Evolutionary conservation across 2,888 invertebrate species (phyloP), one percentile per base, ranked within the genome.

Genomic region (Drosophila paracracens): DNA sequence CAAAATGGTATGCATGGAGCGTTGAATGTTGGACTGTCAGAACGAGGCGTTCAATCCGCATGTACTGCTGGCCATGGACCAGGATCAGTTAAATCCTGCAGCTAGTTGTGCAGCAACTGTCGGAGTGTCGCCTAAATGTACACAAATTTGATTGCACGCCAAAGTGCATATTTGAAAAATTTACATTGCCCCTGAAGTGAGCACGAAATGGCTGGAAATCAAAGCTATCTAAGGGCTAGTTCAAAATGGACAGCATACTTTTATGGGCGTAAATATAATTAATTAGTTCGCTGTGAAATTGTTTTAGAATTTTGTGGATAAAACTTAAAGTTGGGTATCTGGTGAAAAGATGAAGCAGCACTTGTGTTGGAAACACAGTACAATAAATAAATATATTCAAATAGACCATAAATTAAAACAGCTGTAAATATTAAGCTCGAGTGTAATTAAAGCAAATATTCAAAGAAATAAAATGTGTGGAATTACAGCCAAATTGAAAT

Each of bases 141-240:
- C 64, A 27, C 5, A 25, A 48, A 27, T 73, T 66, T 50, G 63
- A 69, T 31, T 76, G 69, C n/a, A 59, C 65, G 27, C 29, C 70
- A 0, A 33, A 46, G 16, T 68, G 72, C 43, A 46, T 61, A 56
- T 59, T 70, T 46, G 29, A 46, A 36, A 16, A 51, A 31, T n/a
- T 13, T 10, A 11, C 2, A 4, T 31, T 25, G 40, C n/a, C 53
- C 11, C n/a, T 0, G 0, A 38, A 29, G 18, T 60, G 25, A n/a
- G 35, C 29, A 25, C 6, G 11, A 10, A 18, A 4, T 4, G 21
- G 35, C 18, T 13, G 10, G 11, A 46, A n/a, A 13, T 35, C 40
- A 13, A 43, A 18, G 38, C 1, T 4, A 13, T 11, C 27, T 29
- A 1, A 18, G 11, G 27, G 56, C 7, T 29, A 29, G 7, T 25